Conservation (phyloP, 1,140 invertebrate genomes). For the Rhizoglyphus robini region DNA sequence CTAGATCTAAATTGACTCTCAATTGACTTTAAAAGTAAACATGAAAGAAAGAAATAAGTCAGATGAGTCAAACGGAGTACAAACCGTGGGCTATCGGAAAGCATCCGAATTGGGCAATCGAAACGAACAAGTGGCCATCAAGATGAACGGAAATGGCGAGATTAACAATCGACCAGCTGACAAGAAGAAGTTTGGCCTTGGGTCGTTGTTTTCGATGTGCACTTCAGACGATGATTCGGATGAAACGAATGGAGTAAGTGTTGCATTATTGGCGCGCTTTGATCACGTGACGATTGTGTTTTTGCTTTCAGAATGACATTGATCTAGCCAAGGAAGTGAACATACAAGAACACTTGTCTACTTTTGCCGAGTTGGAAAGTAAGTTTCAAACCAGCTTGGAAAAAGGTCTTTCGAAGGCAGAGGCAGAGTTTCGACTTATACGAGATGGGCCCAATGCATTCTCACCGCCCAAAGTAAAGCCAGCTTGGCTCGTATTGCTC, state of each 20-base stretch:
- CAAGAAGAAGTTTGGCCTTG: background rate
- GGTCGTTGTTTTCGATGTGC: background rate
- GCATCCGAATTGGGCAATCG: too few relatives aligned
- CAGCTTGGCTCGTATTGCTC: background rate
- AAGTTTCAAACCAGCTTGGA: constrained; percentile 17
- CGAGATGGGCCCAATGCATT: constrained; percentile 18
- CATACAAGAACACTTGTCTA: constrained; percentile 15
- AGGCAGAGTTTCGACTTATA: constrained; percentile 8
- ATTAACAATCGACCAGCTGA: background rate
- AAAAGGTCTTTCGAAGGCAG: constrained; percentile 7
- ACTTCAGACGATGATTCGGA: background rate
- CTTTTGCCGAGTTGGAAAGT: background rate
- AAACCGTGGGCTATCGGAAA: too few relatives aligned
- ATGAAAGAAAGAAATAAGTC: too few relatives aligned
- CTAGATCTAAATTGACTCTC: too few relatives aligned
- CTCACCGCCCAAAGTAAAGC: constrained; percentile 14
- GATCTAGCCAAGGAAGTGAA: constrained; percentile 8
- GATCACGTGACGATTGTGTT: too few relatives aligned
- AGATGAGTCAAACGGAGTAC: too few relatives aligned
- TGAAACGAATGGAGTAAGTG: too few relatives aligned
- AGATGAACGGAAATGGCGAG: background rate
- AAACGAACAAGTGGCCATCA: background rate
- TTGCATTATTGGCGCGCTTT: too few relatives aligned
- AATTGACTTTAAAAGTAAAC: too few relatives aligned
- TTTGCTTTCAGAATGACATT: background rate